Base-by-base conservation (phyloP, 2,113 vertebrate species). In the Megalops atlanticus region DNA sequence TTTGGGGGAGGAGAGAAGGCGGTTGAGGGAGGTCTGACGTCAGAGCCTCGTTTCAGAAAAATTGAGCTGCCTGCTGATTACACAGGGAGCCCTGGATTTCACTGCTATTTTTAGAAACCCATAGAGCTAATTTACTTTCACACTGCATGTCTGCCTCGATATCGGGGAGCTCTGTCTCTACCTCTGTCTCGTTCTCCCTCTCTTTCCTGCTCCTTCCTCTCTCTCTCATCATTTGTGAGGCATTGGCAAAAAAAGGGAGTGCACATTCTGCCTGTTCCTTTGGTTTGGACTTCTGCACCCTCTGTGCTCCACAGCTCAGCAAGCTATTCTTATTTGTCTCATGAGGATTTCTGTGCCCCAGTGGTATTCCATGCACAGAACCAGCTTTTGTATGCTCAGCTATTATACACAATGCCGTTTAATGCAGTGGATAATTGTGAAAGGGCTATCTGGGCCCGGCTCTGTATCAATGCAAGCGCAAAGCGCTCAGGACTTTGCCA, bases 101-200 rank as follows among this genome's bases (percentile, higher is more conserved):
- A 74, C 74, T 52, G 68, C 52, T 84, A 77, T 82, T 68, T 77
- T 76, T 78, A 77, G 52, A 54, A 39, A 41, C n/a, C 36, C 33
- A 68, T 27, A 31, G 11, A 27, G 24, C 78, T 80, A 43, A 45
- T 70, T 80, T 64, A 73, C 43, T 73, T 71, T 72, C 70, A 80
- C 75, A 49, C 64, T 3, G 39, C 64, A 64, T 76, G n/a, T 76
- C 74, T 79, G 81, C 80, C 81, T 78, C 81, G 81, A 86, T 85
- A 78, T 74, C 58, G 43, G 36, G 79, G 47, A 77, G 78, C n/a
- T 64, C 80, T 70, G 80, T 80, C 85, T 72, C 83, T 81, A 68
- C 83, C 80, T 83, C 75, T 80, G 33, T 35, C 41, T 79, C 78
- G 78, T 8, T 58, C 3, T 58, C 52, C n/a, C 24, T 58, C 52